Conservation (phyloP, 2,888 invertebrate species). For the Heliconius ethilla region DNA sequence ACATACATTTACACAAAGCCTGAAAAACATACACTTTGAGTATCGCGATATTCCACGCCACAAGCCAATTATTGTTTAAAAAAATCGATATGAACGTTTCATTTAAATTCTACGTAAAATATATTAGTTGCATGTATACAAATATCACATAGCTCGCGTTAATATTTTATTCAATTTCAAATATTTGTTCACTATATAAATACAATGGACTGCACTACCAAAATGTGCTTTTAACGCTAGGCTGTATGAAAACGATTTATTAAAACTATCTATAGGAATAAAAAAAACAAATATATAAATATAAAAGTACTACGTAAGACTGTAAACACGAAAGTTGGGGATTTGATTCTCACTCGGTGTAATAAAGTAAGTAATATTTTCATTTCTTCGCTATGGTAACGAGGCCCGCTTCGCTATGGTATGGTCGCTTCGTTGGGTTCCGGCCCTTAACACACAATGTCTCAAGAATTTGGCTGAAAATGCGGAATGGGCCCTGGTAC, state of each 20-base stretch:
- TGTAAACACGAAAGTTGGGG: no score
- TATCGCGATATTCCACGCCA: background rate
- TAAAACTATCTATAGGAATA: no score
- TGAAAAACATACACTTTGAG: background rate
- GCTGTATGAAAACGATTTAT: background rate
- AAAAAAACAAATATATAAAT: no score
- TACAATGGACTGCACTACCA: background rate
- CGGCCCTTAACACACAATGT: no score
- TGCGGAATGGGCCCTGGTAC: no score
- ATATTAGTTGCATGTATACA: background rate
- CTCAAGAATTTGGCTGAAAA: no score
- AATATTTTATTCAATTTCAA: background rate
- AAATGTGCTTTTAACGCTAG: background rate
- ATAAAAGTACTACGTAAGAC: no score
- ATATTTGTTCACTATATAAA: background rate
- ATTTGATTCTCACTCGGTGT: no score
- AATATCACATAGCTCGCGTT: background rate
- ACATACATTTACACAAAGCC: background rate
- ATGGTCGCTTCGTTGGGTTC: no score
- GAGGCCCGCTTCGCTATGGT: no score
- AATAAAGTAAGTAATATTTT: no score
- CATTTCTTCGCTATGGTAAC: no score
- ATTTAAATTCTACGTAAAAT: background rate
- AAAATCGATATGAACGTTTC: background rate
- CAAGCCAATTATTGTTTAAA: slow-evolving; percentile 7